A percentile compares a stretch with the other conserved stretches of the same genome.
These are phyloP conservation scores for Tinea trinotella DNA, from an alignment of 2,888 invertebrate genomes.

Conservation along the genomic window DNA sequence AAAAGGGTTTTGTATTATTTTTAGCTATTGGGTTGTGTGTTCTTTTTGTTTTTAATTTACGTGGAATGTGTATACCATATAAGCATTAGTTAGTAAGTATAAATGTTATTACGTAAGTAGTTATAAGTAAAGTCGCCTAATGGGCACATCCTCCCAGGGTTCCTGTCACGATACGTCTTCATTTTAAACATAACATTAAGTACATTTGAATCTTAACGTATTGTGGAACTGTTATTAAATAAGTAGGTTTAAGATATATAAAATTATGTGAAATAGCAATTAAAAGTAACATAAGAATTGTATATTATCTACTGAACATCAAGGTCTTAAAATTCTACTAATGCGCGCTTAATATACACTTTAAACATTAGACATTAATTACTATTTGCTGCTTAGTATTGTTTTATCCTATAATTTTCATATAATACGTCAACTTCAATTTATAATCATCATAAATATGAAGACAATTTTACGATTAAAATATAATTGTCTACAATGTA, in stretches of 20 bases:
- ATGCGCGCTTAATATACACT: no score
- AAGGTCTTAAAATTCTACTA: background rate
- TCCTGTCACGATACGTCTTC: slow-evolving; percentile 3
- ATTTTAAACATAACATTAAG: slow-evolving; percentile 1
- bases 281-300: background rate
- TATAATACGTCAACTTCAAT: background rate
- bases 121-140: slow-evolving; percentile 21
- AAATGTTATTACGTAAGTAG: background rate
- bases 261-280: background rate
- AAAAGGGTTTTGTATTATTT: background rate
- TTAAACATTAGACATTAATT: background rate
- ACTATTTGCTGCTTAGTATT: background rate
- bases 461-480: background rate
- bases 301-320: background rate
- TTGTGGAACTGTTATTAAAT: background rate
- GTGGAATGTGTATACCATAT: no score
- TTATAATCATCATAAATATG: background rate
- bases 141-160: slow-evolving; percentile 19
- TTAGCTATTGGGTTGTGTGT: background rate
- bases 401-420: background rate
- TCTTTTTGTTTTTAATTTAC: background rate
- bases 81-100: background rate
- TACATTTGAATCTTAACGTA: background rate
- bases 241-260: background rate
- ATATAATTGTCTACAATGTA: no score